Evolutionary conservation across 1,140 invertebrate genomes (phyloP).

Genomic region (Drosophila fuyamai): DNA sequence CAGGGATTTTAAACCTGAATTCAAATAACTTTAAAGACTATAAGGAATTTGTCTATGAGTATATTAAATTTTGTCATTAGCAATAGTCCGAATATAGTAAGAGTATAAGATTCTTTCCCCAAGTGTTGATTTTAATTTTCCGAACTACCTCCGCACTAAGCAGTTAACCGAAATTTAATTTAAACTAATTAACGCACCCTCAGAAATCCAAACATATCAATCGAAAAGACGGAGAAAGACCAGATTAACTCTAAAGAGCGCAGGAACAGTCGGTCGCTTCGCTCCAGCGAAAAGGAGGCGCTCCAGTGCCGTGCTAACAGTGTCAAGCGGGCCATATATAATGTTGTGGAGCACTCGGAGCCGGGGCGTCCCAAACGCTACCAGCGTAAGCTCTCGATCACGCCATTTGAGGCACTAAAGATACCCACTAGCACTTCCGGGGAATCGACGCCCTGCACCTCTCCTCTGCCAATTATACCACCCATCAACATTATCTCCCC

Average conservation of each 20-base stretch:
- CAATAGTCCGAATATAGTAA: no score
- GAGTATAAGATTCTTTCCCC: no score
- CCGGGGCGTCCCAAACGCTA: slow-evolving; percentile 86
- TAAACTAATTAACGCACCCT: not conserved
- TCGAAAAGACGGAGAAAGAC: slow-evolving; percentile 83
- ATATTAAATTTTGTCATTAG: no score
- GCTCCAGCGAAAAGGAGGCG: slow-evolving; percentile 85
- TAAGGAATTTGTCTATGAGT: no score
- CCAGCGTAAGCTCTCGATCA: slow-evolving; percentile 81
- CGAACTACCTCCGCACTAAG: no score
- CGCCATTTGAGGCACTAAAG: slow-evolving; percentile 74
- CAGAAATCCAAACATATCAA: slow-evolving; percentile 79
- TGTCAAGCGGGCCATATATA: slow-evolving; percentile 94
- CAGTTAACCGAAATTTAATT: no score
- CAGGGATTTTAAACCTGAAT: no score
- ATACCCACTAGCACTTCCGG: slow-evolving; percentile 81
- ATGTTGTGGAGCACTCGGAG: slow-evolving; percentile 93
- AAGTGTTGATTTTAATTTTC: no score
- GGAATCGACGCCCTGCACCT: slow-evolving; percentile 87
- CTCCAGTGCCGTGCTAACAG: slow-evolving; percentile 90
- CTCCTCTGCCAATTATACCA: slow-evolving; percentile 86
- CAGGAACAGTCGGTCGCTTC: slow-evolving; percentile 73
- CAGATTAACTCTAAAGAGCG: slow-evolving; percentile 80
- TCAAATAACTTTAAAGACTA: no score
- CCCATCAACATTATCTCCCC: slow-evolving; percentile 84